Evolutionary conservation across 1,140 invertebrate species (phyloP), one percentile per base, ranked within the genome.

Genomic region (Limonius californicus): DNA sequence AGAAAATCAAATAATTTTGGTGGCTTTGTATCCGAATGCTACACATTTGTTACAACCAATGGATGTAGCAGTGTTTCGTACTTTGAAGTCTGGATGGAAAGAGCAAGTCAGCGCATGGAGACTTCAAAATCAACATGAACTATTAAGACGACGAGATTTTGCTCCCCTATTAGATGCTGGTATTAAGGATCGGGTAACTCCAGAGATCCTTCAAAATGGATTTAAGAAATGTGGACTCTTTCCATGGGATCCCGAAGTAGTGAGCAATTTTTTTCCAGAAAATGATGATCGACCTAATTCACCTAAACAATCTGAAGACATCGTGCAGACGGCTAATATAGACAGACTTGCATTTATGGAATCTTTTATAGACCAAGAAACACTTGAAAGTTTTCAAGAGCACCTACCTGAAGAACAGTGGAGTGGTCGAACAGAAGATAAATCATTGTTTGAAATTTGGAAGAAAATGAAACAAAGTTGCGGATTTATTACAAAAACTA

Each of bases 1-100:
- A 27, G 59, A 61, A 61, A 55, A 61, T 39, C 9, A 42, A 18
- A 61, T 61, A 15, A 56, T 42, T 55, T 43, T 61, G 19, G 15
- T 55, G 32, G 59, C 59, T 2, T 30, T 61, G 14, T 57, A 56
- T 53, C 66, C 67, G 27, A 68, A 70, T 58, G 59, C 63, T 27
- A 69, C 70, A 9, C 67, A 72, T 47, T 68, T 73, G 53, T 23
- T 73, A 20, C 70, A 73, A 58, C 67, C 68, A 1, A 18, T 69
- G 16, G 63, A 72, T 62, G 69, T 73, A 19, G 55, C 65, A 18
- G 64, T 69, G 57, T 73, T 62, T 62, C 20, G 30, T 39, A 60
- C 65, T 45, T 12, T 61, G 16, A 61, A 61, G 18, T 18, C 23
- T 19, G 15, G 2, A 3, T 61, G 59, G 59, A 61, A 61, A 53